Evolutionary conservation across 2,113 vertebrate genomes (phyloP).

Genomic region (Apteryx mantelli): DNA sequence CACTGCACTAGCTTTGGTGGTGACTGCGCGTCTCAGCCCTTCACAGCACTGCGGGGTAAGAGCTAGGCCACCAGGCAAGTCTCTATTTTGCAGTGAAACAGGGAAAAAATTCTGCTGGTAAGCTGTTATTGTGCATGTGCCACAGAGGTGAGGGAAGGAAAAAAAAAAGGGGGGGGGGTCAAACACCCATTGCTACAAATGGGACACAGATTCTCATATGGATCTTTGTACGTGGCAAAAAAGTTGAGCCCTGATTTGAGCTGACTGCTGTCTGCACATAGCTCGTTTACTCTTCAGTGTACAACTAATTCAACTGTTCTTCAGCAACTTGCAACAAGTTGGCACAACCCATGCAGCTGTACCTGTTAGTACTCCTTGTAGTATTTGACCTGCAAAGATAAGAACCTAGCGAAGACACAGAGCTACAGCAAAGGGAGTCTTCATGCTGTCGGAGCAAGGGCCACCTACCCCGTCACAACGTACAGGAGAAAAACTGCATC

Average conservation of each 20-base stretch:
- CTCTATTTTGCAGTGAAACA: neutral
- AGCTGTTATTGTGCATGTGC: neutral
- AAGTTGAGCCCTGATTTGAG: neutral
- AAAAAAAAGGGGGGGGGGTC: neutral
- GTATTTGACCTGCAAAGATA: neutral
- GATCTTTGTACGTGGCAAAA: neutral
- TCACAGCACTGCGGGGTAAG: rapidly evolving
- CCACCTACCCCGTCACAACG: neutral
- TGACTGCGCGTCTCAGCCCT: neutral
- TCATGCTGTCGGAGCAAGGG: neutral
- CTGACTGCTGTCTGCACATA: neutral
- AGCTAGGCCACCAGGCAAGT: neutral
- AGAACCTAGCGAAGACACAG: neutral
- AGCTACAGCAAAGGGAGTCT: neutral
- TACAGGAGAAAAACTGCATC: neutral
- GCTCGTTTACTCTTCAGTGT: neutral
- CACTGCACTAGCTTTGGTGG: neutral
- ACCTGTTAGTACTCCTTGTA: neutral
- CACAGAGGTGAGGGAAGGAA: neutral
- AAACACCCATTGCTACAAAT: rapidly evolving
- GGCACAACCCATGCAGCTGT: neutral
- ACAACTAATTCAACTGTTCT: neutral
- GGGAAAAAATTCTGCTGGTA: neutral
- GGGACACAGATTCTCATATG: neutral
- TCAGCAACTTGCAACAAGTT: neutral